Evolutionary conservation across 2,888 invertebrate species (phyloP).

Genomic region (Apamea epomidion): DNA sequence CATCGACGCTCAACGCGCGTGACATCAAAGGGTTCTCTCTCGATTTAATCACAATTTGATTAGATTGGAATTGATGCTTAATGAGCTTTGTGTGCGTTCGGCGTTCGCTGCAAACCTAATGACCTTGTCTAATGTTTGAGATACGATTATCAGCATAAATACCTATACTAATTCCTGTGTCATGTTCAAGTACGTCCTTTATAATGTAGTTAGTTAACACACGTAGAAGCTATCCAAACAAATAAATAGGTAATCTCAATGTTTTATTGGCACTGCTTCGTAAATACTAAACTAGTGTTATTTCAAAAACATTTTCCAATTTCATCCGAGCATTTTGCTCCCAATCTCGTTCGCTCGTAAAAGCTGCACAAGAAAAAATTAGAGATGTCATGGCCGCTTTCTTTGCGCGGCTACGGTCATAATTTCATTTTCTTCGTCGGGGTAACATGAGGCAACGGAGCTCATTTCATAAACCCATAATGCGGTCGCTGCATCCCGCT

Average conservation of each 20-base stretch:
- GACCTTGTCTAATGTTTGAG: conserved; percentile 60
- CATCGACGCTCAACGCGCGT: conserved; percentile 49
- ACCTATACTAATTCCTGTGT: conserved; percentile 43
- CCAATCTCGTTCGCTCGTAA: conserved; percentile 67
- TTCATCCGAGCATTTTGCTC: conserved; percentile 62
- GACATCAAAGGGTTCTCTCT: conserved; percentile 75
- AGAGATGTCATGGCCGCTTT: conserved; percentile 83
- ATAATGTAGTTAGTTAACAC: conserved; percentile 8
- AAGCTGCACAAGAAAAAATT: conserved; percentile 72
- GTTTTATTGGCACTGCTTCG: conserved; percentile 7
- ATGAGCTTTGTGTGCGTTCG: conserved; percentile 69
- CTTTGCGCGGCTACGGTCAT: conserved; percentile 84
- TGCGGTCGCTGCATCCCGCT: conserved; percentile 79
- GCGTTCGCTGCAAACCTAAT: conserved; percentile 64
- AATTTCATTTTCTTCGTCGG: conserved; percentile 87
- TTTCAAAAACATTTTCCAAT: conserved; percentile 62
- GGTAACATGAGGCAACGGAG: conserved; percentile 85
- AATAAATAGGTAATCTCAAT: not conserved
- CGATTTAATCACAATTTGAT: conserved; percentile 79
- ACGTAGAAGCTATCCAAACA: not conserved
- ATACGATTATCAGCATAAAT: conserved; percentile 41
- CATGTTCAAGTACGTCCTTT: conserved; percentile 22
- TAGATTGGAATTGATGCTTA: conserved; percentile 75
- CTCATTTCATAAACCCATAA: conserved; percentile 89
- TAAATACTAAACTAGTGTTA: conserved; percentile 53